Percentiles rank a stretch among this genome's conserved stretches.
Evolutionary conservation across 2,113 vertebrate species (phyloP).

Genomic region (Chlorodrepanis virens): DNA sequence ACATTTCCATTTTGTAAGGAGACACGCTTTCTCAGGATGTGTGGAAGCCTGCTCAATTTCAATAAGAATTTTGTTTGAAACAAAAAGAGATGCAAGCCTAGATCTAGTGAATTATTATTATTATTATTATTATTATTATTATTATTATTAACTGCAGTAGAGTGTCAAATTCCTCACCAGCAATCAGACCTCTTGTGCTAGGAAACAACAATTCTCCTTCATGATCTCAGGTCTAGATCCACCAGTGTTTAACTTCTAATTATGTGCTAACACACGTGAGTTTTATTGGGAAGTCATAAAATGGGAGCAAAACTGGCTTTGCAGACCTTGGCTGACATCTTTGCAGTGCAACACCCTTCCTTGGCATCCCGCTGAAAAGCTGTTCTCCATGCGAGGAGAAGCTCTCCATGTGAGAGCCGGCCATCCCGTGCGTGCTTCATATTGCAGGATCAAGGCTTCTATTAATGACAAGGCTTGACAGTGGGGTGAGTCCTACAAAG

Average conservation of each 20-base stretch:
- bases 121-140: not conserved
- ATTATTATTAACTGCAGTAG: not conserved
- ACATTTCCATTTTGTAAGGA: constrained; percentile 44
- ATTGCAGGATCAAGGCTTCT: constrained; percentile 21
- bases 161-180: not conserved
- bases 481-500: constrained; percentile 12
- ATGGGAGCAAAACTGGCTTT: not conserved
- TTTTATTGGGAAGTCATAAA: not conserved
- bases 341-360: not conserved
- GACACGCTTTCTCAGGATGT: constrained; percentile 3
- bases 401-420: fast-evolving
- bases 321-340: not conserved
- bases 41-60: not conserved
- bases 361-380: fast-evolving
- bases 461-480: constrained; percentile 38
- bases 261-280: not conserved
- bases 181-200: not conserved
- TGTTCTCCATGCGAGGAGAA: not conserved
- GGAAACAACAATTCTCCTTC: not conserved
- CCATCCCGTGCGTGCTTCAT: fast-evolving
- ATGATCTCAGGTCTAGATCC: not conserved
- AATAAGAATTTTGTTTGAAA: not conserved
- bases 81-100: not conserved
- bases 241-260: not conserved
- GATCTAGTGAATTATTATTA: not conserved